phyloP scores from a whole-genome alignment of 1,140 invertebrate species.

The Drosophila prosaltans region DNA sequence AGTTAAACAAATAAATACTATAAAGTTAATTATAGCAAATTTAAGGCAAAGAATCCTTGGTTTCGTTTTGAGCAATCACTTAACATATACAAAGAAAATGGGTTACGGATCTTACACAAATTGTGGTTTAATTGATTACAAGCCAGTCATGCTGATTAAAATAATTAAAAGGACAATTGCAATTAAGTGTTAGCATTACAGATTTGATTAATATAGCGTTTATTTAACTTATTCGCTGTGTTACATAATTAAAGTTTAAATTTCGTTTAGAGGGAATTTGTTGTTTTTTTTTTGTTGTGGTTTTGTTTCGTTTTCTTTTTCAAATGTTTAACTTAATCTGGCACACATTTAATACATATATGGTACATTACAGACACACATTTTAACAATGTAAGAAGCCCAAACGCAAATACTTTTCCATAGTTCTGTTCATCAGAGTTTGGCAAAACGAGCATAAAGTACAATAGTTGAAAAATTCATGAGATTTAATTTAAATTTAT shows the following conservation, averaged over 20 bases:
- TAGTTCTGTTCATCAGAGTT: conserved; percentile 37
- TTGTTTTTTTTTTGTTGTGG: not conserved
- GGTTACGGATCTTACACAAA: too few species aligned
- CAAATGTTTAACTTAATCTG: conserved; percentile 57
- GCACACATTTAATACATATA: conserved; percentile 70
- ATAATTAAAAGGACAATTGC: too few species aligned
- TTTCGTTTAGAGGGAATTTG: conserved; percentile 40
- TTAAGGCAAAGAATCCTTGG: too few species aligned
- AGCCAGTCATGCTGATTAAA: too few species aligned
- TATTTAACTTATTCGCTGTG: conserved; percentile 71
- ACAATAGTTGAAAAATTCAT: conserved; percentile 64
- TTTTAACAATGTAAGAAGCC: conserved; percentile 68
- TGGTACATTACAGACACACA: conserved; percentile 38
- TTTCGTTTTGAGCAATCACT: too few species aligned
- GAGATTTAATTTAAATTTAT: conserved; percentile 61
- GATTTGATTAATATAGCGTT: conserved; percentile 53
- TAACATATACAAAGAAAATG: too few species aligned
- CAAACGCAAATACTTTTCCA: conserved; percentile 38
- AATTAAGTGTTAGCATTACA: not conserved
- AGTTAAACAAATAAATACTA: conserved; percentile 25
- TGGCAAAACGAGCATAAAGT: conserved; percentile 76
- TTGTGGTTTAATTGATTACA: too few species aligned
- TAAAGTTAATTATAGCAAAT: not conserved
- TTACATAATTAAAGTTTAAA: conserved; percentile 60
- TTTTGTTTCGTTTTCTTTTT: not conserved